phyloP scores from a whole-genome alignment of 2,113 vertebrate species.

The Tragelaphus scriptus region DNA sequence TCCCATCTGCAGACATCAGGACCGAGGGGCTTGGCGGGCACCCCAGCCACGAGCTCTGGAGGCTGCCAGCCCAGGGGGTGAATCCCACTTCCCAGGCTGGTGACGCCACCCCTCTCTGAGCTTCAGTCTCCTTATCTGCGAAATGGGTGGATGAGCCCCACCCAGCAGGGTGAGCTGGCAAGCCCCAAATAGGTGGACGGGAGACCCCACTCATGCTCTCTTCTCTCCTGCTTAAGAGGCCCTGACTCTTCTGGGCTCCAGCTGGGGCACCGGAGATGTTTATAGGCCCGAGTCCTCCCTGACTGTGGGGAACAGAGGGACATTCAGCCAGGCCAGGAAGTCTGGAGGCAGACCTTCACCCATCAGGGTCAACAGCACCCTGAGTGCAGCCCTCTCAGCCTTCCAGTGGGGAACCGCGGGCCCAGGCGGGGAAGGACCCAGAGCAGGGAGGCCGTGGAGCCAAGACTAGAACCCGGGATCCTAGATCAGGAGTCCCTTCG shows the following conservation, averaged over 20 bases:
- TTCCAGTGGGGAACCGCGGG: background rate
- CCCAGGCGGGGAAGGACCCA: background rate
- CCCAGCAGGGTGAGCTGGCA: background rate
- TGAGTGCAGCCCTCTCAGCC: background rate
- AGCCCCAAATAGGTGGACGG: accelerated
- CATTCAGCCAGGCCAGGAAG: background rate
- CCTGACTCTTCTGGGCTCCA: background rate
- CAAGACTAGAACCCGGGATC: background rate
- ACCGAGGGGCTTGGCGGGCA: background rate
- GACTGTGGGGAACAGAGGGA: background rate
- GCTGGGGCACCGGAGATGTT: background rate
- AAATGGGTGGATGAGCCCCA: background rate
- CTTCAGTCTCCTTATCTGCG: background rate
- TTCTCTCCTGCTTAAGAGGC: background rate
- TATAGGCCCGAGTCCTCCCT: background rate
- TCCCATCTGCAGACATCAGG: background rate
- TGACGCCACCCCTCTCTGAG: background rate
- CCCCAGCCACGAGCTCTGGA: background rate
- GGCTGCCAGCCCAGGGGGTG: background rate
- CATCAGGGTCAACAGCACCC: background rate
- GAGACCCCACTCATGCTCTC: background rate
- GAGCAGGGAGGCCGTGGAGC: background rate
- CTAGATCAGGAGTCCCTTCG: background rate
- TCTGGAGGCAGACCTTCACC: background rate
- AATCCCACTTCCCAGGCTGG: background rate